Evolutionary conservation across 2,888 invertebrate species (phyloP).

Genomic region (Apamea crenata): DNA sequence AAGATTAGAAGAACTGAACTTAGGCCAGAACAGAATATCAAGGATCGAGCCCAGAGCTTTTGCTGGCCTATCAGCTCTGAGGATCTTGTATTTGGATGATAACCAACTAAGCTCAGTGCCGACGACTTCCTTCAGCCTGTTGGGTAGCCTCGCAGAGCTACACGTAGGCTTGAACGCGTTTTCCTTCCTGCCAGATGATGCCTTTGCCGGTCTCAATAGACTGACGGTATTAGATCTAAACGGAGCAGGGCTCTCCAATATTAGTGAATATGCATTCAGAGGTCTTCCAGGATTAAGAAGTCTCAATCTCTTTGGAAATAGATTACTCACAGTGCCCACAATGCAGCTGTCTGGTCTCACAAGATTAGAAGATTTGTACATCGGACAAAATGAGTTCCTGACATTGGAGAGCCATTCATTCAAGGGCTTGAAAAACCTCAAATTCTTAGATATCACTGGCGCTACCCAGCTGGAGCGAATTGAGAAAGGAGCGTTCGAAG

Average conservation of each 20-base stretch:
- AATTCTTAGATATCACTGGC: constrained; percentile 94
- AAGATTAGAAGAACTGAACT: constrained; percentile 95
- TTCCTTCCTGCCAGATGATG: constrained; percentile 93
- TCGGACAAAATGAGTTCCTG: constrained; percentile 95
- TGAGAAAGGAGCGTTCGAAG: constrained; percentile 94
- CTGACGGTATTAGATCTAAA: constrained; percentile 94
- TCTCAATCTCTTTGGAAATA: constrained; percentile 95
- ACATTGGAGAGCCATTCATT: constrained; percentile 93
- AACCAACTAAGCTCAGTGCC: constrained; percentile 95
- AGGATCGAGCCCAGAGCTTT: constrained; percentile 94
- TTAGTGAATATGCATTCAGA: constrained; percentile 94
- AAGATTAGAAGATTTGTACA: constrained; percentile 94
- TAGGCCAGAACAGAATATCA: constrained; percentile 96
- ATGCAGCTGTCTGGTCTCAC: constrained; percentile 92
- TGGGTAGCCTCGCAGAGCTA: constrained; percentile 95
- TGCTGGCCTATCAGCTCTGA: constrained; percentile 93
- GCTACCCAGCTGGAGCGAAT: constrained; percentile 93
- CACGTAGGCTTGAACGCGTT: constrained; percentile 96
- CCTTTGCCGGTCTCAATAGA: constrained; percentile 94
- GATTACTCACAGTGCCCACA: constrained; percentile 94
- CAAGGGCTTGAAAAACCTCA: constrained; percentile 94
- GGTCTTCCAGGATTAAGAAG: constrained; percentile 94
- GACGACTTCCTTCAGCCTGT: constrained; percentile 92
- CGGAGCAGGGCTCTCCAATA: constrained; percentile 95
- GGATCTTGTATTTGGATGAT: constrained; percentile 95